Evolutionary conservation across 2,888 invertebrate species (phyloP).

Genomic region (Nemoura dubitans): DNA sequence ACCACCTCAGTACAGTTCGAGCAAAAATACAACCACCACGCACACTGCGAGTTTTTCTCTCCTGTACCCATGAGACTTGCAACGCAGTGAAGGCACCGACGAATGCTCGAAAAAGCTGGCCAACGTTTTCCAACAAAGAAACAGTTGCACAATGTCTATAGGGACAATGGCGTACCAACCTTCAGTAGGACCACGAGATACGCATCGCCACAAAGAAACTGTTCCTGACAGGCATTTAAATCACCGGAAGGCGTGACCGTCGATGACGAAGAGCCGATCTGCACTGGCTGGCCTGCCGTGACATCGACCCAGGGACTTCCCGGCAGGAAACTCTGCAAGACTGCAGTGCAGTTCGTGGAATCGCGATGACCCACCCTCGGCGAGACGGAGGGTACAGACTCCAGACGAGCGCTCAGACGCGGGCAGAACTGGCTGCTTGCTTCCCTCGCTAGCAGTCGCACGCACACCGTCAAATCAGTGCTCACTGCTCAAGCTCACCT

Average conservation of each 20-base stretch:
- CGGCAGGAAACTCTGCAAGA: neutral
- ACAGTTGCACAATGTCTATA: neutral
- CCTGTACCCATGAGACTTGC: neutral
- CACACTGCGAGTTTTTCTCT: neutral
- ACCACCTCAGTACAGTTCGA: constrained; percentile 13
- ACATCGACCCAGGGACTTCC: constrained; percentile 12
- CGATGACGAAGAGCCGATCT: neutral
- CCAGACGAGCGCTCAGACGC: constrained; percentile 5
- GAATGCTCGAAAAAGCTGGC: neutral
- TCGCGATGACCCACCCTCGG: constrained; percentile 7
- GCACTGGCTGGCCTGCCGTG: neutral
- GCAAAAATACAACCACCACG: neutral
- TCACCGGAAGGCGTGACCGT: constrained; percentile 12
- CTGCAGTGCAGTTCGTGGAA: neutral
- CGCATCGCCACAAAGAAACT: constrained; percentile 12
- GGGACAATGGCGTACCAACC: neutral
- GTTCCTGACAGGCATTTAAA: neutral
- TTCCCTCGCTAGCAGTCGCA: neutral
- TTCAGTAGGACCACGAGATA: constrained; percentile 3
- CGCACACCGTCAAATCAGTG: neutral
- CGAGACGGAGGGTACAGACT: too few species aligned
- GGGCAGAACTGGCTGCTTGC: neutral
- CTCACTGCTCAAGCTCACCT: neutral
- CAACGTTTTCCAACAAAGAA: neutral
- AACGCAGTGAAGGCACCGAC: neutral